phyloP scores from a whole-genome alignment of 2,888 invertebrate genomes.

The Scrobipalpa costella region DNA sequence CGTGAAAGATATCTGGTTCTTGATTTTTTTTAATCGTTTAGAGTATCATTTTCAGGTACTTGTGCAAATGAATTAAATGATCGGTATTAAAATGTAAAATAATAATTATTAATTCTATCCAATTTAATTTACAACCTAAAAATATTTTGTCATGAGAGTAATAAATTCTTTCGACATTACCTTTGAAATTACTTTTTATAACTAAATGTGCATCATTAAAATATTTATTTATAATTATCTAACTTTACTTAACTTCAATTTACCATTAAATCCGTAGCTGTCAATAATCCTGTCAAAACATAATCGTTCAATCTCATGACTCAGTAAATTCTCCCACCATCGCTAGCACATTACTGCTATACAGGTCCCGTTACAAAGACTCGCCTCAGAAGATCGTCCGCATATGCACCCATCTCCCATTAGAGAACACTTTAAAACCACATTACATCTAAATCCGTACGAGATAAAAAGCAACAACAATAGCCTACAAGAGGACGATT shows the following conservation, averaged over 20 bases:
- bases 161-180: too few species aligned
- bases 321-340: conserved; percentile 15
- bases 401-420: conserved; percentile 34
- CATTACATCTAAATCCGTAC: conserved; percentile 70
- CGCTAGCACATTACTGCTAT: conserved; percentile 4
- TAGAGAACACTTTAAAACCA: conserved; percentile 54
- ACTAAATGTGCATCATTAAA: too few species aligned
- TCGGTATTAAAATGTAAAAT: too few species aligned
- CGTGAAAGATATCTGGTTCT: too few species aligned
- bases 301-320: conserved; percentile 18
- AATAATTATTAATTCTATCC: too few species aligned
- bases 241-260: not conserved
- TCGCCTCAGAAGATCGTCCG: conserved; percentile 11
- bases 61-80: too few species aligned
- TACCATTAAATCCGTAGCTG: conserved; percentile 9
- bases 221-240: too few species aligned
- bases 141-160: too few species aligned
- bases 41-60: too few species aligned
- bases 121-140: too few species aligned
- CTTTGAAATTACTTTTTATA: too few species aligned
- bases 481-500: conserved; percentile 51
- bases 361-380: conserved; percentile 13
- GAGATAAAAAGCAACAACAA: conserved; percentile 63
- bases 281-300: conserved; percentile 19
- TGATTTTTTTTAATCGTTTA: too few species aligned